A percentile compares a stretch with the other conserved stretches of the same genome.
These are phyloP conservation scores for Pseudorhombus dupliciocellatus DNA, from an alignment of 2,113 vertebrate genomes.

Conservation along the genomic window DNA sequence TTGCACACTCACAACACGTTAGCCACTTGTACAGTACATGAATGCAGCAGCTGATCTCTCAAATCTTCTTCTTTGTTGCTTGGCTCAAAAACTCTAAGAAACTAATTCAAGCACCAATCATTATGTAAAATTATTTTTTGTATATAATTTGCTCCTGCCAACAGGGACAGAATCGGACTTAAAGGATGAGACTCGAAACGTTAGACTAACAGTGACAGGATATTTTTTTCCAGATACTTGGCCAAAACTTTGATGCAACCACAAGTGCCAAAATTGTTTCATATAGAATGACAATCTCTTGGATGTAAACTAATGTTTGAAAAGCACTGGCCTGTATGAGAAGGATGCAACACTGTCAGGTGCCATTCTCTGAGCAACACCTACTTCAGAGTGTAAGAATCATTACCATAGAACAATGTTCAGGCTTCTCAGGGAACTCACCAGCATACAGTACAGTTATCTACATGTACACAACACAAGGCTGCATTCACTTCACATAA, in stretches of 20 bases:
- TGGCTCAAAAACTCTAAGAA: constrained; percentile 7
- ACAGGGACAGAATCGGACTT: not conserved
- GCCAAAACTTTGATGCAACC: not conserved
- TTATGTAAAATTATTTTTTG: not conserved
- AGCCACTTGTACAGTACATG: constrained; percentile 44
- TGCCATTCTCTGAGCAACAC: not conserved
- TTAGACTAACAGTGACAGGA: constrained; percentile 2
- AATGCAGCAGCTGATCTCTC: constrained; percentile 45
- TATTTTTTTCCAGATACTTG: not conserved
- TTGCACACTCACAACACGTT: constrained; percentile 50
- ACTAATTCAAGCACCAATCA: constrained; percentile 14
- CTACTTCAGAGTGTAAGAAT: not conserved
- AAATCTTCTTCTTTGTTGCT: not conserved
- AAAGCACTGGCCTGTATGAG: not conserved
- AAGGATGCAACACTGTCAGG: not conserved
- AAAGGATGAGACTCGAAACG: constrained; percentile 13
- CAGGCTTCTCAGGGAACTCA: not conserved
- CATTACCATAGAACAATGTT: not conserved
- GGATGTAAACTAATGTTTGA: no score
- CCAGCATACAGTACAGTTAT: not conserved
- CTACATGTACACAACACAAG: not conserved
- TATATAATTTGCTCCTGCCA: not conserved
- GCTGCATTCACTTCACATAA: not conserved
- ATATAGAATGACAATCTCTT: no score
- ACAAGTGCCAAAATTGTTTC: not conserved